Evolutionary conservation across 2,113 vertebrate genomes (phyloP).

Genomic region (Odobenus rosmarus): DNA sequence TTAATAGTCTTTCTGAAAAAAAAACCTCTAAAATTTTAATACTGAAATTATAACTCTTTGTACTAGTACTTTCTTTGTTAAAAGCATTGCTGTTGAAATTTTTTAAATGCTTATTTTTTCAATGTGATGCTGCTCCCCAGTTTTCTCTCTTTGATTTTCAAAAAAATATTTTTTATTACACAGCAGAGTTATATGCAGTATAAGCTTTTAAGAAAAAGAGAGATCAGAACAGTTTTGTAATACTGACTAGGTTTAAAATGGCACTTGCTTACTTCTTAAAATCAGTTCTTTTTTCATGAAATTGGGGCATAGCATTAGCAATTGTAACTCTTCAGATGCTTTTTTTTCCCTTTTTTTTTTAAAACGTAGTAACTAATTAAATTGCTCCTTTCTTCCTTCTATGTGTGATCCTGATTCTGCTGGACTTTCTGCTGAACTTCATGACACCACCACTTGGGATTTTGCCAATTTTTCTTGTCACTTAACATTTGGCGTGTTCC

Average conservation of each 20-base stretch:
- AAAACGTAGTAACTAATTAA: constrained; percentile 90
- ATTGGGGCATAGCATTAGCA: constrained; percentile 82
- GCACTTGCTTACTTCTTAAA: constrained; percentile 48
- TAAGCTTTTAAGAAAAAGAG: background rate
- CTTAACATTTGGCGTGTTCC: constrained; percentile 83
- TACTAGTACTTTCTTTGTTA: constrained; percentile 29
- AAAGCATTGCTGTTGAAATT: background rate
- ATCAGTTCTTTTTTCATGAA: constrained; percentile 67
- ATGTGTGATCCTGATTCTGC: constrained; percentile 91
- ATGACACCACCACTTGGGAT: constrained; percentile 90
- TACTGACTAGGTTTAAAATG: constrained; percentile 38
- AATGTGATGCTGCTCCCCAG: constrained; percentile 39
- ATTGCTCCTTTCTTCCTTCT: constrained; percentile 93
- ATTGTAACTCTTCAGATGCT: constrained; percentile 85
- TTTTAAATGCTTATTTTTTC: constrained; percentile 42
- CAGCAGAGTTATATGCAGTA: constrained; percentile 28
- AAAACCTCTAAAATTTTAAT: constrained; percentile 3
- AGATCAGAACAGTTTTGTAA: constrained; percentile 5
- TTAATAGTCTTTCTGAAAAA: constrained; percentile 18
- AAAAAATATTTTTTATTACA: constrained; percentile 40
- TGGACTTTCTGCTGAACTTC: constrained; percentile 91
- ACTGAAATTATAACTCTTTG: background rate
- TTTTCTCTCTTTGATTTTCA: constrained; percentile 51
- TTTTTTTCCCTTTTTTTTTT: constrained; percentile 20
- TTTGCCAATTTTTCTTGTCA: constrained; percentile 86